A percentile compares a stretch with the other conserved stretches of the same genome.
Conservation (phyloP, 2,113 vertebrate species). For the Petrocephalus microphthalmus region DNA sequence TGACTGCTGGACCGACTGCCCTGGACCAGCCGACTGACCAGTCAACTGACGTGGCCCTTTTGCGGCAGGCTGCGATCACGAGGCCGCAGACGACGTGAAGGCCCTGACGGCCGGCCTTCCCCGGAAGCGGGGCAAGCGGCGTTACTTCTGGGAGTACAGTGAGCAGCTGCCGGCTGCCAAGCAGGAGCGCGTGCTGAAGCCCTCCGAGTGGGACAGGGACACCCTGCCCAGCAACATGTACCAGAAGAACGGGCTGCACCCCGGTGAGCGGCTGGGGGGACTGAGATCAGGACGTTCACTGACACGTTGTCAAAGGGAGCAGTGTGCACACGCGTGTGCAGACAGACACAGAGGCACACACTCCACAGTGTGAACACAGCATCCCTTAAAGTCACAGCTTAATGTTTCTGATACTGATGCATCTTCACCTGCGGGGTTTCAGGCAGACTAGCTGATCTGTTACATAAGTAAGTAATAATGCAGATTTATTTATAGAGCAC, state of each 20-base stretch:
- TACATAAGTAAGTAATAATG: not conserved
- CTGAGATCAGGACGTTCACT: no score
- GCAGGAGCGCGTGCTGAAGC: slow-evolving; percentile 88
- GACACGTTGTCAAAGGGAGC: not conserved
- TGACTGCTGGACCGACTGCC: no score
- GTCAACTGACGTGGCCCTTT: not conserved
- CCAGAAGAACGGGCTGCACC: slow-evolving; percentile 91
- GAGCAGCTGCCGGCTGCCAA: slow-evolving; percentile 87
- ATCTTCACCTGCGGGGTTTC: not conserved
- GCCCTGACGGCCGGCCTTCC: slow-evolving; percentile 80
- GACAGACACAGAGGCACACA: not conserved
- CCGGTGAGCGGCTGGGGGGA: slow-evolving; percentile 57
- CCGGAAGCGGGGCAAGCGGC: slow-evolving; percentile 86
- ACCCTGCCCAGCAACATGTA: slow-evolving; percentile 97
- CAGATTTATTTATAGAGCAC: not conserved
- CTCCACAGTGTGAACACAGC: not conserved
- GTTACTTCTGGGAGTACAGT: slow-evolving; percentile 99
- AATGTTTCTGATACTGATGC: not conserved
- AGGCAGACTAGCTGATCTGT: not conserved
- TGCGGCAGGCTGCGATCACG: slow-evolving; percentile 81
- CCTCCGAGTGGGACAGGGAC: slow-evolving; percentile 89
- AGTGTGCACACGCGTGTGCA: not conserved
- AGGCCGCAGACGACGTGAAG: slow-evolving; percentile 86
- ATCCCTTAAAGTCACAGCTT: not conserved
- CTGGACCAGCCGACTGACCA: no score